Evolutionary conservation across 1,140 invertebrate species (phyloP).

Genomic region (Polypedilum pembai): DNA sequence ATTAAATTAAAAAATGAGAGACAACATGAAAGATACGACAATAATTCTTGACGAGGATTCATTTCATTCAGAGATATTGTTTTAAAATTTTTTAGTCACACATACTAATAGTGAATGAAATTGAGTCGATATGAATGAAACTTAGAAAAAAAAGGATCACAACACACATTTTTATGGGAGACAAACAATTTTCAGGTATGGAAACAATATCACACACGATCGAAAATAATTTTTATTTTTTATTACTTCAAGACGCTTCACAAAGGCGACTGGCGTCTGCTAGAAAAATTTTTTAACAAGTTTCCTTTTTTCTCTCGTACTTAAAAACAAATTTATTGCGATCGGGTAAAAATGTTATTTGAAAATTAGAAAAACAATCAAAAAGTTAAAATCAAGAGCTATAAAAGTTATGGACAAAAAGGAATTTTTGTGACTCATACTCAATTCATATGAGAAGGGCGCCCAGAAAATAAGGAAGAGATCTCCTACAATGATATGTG

Average conservation of each 20-base stretch:
- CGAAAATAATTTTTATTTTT: constrained; percentile 20
- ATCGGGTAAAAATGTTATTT: background rate
- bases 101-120: background rate
- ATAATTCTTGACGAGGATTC: background rate
- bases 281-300: background rate
- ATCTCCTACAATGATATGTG: background rate
- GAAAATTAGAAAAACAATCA: constrained; percentile 12
- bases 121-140: background rate
- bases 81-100: background rate
- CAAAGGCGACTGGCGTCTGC: constrained; percentile 2
- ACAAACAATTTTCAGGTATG: background rate
- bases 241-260: background rate
- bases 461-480: background rate
- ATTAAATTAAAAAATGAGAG: background rate
- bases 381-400: background rate
- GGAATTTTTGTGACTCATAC: constrained; percentile 2
- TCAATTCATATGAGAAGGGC: background rate
- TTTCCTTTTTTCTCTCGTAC: background rate
- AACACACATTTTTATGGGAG: too few relatives aligned
- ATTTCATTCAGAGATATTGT: background rate
- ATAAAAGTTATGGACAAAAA: constrained; percentile 5
- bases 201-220: background rate
- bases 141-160: too few relatives aligned
- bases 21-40: constrained; percentile 4
- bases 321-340: constrained; percentile 2